phyloP scores from a whole-genome alignment of 2,888 invertebrate genomes.

The Hirtodrosophila alboralis region DNA sequence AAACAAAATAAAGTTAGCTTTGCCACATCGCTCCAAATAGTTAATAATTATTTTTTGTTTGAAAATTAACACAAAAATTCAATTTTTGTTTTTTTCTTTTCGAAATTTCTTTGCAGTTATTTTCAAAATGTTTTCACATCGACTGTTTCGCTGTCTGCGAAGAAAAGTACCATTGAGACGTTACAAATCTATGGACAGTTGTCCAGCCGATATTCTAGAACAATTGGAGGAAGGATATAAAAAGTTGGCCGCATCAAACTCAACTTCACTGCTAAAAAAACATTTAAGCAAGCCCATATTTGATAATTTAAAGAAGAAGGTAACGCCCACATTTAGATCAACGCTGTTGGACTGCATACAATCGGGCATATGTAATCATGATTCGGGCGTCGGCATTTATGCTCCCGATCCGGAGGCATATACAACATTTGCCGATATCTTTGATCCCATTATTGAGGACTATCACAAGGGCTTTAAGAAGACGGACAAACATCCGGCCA shows the following conservation, averaged over 20 bases:
- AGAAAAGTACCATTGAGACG: not conserved
- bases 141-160: constrained; percentile 3
- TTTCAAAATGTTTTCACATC: constrained; percentile 16
- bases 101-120: constrained; percentile 14
- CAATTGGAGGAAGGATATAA: constrained; percentile 95
- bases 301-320: constrained; percentile 94
- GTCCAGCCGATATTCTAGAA: constrained; percentile 93
- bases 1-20: not conserved
- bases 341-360: constrained; percentile 96
- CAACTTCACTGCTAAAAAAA: constrained; percentile 97
- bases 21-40: constrained; percentile 16
- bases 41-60: constrained; percentile 1
- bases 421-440: constrained; percentile 94
- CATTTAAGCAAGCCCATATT: constrained; percentile 95
- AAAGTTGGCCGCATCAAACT: constrained; percentile 93
- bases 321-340: constrained; percentile 94
- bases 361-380: constrained; percentile 97
- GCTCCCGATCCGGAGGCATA: constrained; percentile 98
- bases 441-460: constrained; percentile 98
- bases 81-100: constrained; percentile 4
- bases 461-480: constrained; percentile 97
- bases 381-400: constrained; percentile 98
- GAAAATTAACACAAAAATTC: constrained; percentile 12
- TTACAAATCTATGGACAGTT: constrained; percentile 75
- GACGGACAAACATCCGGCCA: constrained; percentile 95